A percentile compares a stretch with the other conserved stretches of the same genome.
phyloP scores from a whole-genome alignment of 2,888 invertebrate genomes.

The Gymnocheta viridis region DNA sequence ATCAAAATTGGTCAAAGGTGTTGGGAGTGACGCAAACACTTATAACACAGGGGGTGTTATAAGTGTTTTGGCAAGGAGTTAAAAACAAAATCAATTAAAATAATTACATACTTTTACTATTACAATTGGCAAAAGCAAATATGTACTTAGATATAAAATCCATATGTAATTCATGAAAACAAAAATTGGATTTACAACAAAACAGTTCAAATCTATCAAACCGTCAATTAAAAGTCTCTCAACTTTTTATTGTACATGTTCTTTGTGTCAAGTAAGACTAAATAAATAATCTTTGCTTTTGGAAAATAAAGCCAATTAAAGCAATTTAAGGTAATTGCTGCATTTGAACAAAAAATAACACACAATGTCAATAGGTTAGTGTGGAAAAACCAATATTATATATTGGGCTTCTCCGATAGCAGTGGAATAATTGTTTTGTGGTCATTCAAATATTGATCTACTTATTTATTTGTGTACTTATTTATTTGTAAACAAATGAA shows the following conservation, averaged over 20 bases:
- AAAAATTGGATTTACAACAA: conserved; percentile 7
- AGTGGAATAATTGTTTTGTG: not conserved
- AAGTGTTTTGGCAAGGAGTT: not conserved
- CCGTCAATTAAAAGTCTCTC: conserved; percentile 17
- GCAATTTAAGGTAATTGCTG: conserved; percentile 44
- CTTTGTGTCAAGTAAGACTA: conserved; percentile 35
- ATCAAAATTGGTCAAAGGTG: too few species aligned
- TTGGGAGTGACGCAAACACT: too few species aligned
- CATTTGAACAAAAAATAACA: conserved; percentile 21
- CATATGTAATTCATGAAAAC: not conserved
- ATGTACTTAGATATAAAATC: not conserved
- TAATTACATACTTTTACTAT: too few species aligned
- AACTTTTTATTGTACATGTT: conserved; percentile 26
- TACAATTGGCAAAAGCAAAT: not conserved
- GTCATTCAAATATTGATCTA: not conserved
- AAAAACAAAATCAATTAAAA: not conserved
- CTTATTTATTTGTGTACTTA: not conserved
- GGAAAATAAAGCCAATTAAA: conserved; percentile 50
- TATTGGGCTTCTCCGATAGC: not conserved
- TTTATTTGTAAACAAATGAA: not conserved
- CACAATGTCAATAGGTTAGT: conserved; percentile 54
- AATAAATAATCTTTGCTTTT: conserved; percentile 37
- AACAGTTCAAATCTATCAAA: conserved; percentile 15
- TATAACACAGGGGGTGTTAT: too few species aligned
- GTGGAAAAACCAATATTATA: not conserved